Base-by-base conservation (phyloP, 2,113 vertebrate species). In the Channa maculata region DNA sequence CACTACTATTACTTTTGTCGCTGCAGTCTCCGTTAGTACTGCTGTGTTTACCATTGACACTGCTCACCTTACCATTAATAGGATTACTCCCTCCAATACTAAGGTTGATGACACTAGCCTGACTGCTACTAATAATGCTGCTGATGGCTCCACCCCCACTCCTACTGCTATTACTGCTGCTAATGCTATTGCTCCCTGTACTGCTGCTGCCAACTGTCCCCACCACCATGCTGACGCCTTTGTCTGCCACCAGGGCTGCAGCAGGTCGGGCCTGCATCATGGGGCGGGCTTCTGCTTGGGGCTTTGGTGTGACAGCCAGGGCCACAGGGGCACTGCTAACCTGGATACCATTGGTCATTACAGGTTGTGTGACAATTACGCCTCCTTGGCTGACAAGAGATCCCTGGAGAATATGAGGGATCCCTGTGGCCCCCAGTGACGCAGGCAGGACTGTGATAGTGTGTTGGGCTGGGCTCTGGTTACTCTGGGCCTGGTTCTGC, bases 401-500 rank as follows among this genome's bases (percentile, higher is more conserved):
- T 91, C 77, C 97, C 87, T 99, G 98, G 72, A 99, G 93, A 90
- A 92, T 96, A 93, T 86, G 97, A 91, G 86, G 97, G 94, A 11
- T 91, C 0, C 96, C 94, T 4, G 91, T 95, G 0, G 97, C 89
- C 5, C 97, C 97, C 45, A 99, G 82, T 0, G 96, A 96, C 0
- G 96, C 96, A 14, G 97, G 98, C 39, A 99, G 81, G 50, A 99
- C 96, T 0, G 98, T 97, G 88, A 99, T 96, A 6, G 98, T 99
- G 65, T 92, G 94, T 12, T 93, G 92, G 45, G 92, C 67, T 1
- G 81, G 64, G 70, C 66, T 78, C 34, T 87, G 88, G 51, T 91
- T 91, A 57, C 82, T 79, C 2, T 91, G 93, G 2, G 69, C 70
- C 41, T 89, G 91, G 77, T 85, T 89, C 3, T 91, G 91, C 36